These are phyloP conservation scores for Spodoptera littoralis DNA, from an alignment of 2,888 invertebrate genomes.

Conservation along the genomic window DNA sequence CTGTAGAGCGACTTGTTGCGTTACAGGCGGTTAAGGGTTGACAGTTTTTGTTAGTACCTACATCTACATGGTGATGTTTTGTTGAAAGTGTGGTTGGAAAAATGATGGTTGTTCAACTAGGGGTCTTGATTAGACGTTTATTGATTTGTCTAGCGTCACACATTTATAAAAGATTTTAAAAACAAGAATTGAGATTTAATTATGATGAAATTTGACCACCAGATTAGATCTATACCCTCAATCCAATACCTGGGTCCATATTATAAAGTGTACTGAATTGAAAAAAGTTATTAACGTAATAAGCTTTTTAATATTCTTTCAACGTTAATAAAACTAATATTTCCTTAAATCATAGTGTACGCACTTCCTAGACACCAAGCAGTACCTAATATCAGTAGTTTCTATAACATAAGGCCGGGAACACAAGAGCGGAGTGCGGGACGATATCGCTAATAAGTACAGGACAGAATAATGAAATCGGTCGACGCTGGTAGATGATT, in stretches of 20 bases:
- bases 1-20: constrained; percentile 70
- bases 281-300: too few relatives aligned
- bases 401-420: constrained; percentile 32
- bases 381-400: constrained; percentile 6
- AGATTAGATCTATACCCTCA: too few relatives aligned
- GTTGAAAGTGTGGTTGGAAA: not conserved
- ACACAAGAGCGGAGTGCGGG: constrained; percentile 37
- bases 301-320: too few relatives aligned
- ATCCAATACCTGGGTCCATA: too few relatives aligned
- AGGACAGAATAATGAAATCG: constrained; percentile 75
- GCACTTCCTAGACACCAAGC: constrained; percentile 23
- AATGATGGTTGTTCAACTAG: not conserved
- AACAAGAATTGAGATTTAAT: too few relatives aligned
- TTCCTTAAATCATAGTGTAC: not conserved
- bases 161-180: too few relatives aligned
- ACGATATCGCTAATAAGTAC: constrained; percentile 70
- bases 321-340: too few relatives aligned
- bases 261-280: too few relatives aligned
- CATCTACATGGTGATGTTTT: not conserved
- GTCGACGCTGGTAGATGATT: constrained; percentile 74
- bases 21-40: constrained; percentile 17
- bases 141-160: too few relatives aligned
- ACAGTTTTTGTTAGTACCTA: constrained; percentile 23
- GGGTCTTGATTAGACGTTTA: too few relatives aligned
- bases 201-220: too few relatives aligned